Evolutionary conservation across 2,888 invertebrate species (phyloP).

Genomic region (Portevinia maculata): DNA sequence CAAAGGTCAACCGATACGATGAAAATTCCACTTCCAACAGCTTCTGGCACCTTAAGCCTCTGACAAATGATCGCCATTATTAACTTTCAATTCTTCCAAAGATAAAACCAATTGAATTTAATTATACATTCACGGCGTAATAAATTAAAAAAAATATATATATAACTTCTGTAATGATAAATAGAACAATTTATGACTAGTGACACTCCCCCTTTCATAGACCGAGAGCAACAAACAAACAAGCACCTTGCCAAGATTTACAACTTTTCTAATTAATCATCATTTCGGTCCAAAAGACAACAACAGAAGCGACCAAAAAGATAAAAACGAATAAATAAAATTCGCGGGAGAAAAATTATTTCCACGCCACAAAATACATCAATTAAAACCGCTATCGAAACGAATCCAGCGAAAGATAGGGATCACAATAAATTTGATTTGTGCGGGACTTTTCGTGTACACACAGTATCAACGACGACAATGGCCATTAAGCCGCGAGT

Average conservation of each 20-base stretch:
- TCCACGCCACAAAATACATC: conserved; percentile 63
- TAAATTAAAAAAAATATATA: conserved; percentile 46
- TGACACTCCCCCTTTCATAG: conserved; percentile 41
- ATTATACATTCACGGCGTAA: conserved; percentile 26
- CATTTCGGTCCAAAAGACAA: conserved; percentile 15
- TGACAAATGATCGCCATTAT: conserved; percentile 51
- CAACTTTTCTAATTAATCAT: conserved; percentile 67
- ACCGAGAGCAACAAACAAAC: not conserved
- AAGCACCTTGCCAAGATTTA: conserved; percentile 53
- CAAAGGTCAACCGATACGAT: not conserved
- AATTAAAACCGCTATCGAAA: conserved; percentile 69
- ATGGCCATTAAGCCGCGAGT: conserved; percentile 49
- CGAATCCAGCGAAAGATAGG: conserved; percentile 68
- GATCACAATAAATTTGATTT: conserved; percentile 74
- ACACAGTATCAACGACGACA: conserved; percentile 29
- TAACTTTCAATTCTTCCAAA: conserved; percentile 50
- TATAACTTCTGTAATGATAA: conserved; percentile 53
- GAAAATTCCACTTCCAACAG: conserved; percentile 16
- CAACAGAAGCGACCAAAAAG: not conserved
- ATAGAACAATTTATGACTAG: conserved; percentile 61
- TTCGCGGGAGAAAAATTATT: conserved; percentile 36
- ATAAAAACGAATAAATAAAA: conserved; percentile 8
- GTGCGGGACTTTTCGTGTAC: conserved; percentile 44
- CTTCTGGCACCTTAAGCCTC: conserved; percentile 13
- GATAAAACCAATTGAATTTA: conserved; percentile 62